A percentile compares a stretch with the other conserved stretches of the same genome.
Evolutionary conservation across 1,140 invertebrate species (phyloP).

Genomic region (Zophobas morio): DNA sequence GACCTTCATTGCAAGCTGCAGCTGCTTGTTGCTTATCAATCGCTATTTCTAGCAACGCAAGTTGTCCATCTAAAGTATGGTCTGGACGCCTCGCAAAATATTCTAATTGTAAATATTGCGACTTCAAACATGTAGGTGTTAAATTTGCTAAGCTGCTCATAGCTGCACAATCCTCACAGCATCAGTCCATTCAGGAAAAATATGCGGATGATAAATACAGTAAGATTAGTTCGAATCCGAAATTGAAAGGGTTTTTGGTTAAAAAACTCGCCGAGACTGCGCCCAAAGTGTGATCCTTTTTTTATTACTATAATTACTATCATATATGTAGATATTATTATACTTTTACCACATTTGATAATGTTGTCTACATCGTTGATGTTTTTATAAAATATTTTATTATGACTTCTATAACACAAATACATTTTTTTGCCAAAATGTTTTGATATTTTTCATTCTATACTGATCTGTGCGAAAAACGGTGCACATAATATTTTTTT

Average conservation of each 20-base stretch:
- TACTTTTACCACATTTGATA: not conserved
- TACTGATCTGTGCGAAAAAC: too few relatives aligned
- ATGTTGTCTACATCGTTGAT: too few relatives aligned
- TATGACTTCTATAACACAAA: too few relatives aligned
- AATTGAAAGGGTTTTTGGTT: conserved; percentile 68
- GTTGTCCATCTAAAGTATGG: too few relatives aligned
- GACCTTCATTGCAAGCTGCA: too few relatives aligned
- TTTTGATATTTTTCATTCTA: too few relatives aligned
- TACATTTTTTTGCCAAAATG: too few relatives aligned
- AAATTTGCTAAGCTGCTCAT: conserved; percentile 67
- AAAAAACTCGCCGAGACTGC: conserved; percentile 59
- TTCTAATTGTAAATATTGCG: conserved; percentile 68
- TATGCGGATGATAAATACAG: too few relatives aligned
- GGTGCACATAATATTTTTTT: too few relatives aligned
- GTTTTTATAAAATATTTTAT: too few relatives aligned
- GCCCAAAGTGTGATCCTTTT: not conserved
- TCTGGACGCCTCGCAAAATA: conserved; percentile 66
- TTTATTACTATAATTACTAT: not conserved
- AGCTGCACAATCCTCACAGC: conserved; percentile 68
- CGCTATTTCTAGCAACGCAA: conserved; percentile 58
- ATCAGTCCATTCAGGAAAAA: conserved; percentile 65
- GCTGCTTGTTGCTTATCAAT: conserved; percentile 68
- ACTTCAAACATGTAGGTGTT: conserved; percentile 68
- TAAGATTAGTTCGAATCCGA: conserved; percentile 67
- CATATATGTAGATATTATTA: not conserved